These are phyloP conservation scores for Sphinx pinastri DNA, from an alignment of 2,888 invertebrate species.

Conservation along the genomic window DNA sequence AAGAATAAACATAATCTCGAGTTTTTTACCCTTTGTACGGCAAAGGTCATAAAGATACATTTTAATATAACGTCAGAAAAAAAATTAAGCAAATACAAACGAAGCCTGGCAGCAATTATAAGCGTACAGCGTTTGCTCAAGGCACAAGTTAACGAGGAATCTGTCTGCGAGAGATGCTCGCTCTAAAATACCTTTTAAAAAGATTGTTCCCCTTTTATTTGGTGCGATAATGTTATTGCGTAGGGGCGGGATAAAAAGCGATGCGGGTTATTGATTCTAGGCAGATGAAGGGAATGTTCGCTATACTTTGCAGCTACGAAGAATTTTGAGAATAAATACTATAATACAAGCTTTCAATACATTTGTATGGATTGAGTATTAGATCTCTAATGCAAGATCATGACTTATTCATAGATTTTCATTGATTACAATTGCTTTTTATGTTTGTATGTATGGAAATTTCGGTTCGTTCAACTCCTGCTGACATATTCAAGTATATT, in stretches of 20 bases:
- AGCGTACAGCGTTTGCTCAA: conserved; percentile 10
- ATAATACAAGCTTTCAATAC: neutral
- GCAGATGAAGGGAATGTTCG: neutral
- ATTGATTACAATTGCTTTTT: too few species aligned
- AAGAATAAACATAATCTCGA: neutral
- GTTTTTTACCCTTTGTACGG: conserved; percentile 1
- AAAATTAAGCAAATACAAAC: conserved; percentile 18
- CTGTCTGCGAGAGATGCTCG: conserved; percentile 14
- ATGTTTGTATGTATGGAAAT: too few species aligned
- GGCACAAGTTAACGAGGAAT: conserved; percentile 20
- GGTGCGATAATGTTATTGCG: conserved; percentile 19
- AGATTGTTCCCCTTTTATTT: conserved; percentile 14
- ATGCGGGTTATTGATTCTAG: conserved; percentile 15
- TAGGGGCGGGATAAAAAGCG: neutral
- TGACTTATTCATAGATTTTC: too few species aligned
- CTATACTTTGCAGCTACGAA: neutral
- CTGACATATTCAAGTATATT: too few species aligned
- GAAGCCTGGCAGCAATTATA: conserved; percentile 9
- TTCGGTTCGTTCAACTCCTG: too few species aligned
- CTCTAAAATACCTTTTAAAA: conserved; percentile 21
- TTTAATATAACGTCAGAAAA: conserved; percentile 17
- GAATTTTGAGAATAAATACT: neutral
- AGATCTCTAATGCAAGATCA: too few species aligned
- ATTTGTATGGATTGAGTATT: too few species aligned
- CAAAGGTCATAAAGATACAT: conserved; percentile 13